Percentiles rank a stretch among this genome's conserved stretches.
phyloP scores from a whole-genome alignment of 2,797 vertebrate genomes.

The Cyprinella venusta region DNA sequence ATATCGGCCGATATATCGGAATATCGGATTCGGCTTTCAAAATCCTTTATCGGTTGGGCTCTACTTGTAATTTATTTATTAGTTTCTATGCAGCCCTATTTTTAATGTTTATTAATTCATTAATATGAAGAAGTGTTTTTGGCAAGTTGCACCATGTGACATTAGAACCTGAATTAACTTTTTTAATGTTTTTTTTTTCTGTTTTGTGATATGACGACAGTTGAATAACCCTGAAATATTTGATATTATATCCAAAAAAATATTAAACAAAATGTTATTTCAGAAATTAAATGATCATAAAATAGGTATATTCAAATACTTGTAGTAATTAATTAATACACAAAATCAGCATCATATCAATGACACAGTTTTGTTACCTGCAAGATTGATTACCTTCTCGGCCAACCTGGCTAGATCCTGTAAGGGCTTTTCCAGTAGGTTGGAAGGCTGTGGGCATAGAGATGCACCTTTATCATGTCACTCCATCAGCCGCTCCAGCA shows the following conservation, averaged over 20 bases:
- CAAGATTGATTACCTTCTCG: not conserved
- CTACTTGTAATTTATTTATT: not conserved
- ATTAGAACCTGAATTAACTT: not conserved
- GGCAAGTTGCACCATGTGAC: not conserved
- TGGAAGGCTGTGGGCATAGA: not conserved
- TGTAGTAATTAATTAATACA: not conserved
- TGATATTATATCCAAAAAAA: not conserved
- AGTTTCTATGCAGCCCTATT: not conserved
- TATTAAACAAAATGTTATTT: not conserved
- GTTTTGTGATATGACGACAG: not conserved
- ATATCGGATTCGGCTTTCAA: too few relatives aligned
- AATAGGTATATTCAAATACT: not conserved
- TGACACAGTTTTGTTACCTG: not conserved
- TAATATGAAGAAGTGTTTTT: not conserved
- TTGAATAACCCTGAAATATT: not conserved
- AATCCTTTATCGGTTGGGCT: too few relatives aligned
- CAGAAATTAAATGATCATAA: not conserved
- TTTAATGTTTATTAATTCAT: not conserved
- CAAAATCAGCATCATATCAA: too few relatives aligned
- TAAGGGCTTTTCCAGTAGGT: not conserved
- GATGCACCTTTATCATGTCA: conserved; percentile 16
- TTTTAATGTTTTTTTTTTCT: too few relatives aligned
- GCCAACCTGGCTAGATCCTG: conserved; percentile 3
- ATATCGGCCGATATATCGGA: too few relatives aligned
- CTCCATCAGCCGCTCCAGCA: not conserved